These are phyloP conservation scores for Drosophila ironensis DNA, from an alignment of 1,140 invertebrate genomes.

Conservation along the genomic window DNA sequence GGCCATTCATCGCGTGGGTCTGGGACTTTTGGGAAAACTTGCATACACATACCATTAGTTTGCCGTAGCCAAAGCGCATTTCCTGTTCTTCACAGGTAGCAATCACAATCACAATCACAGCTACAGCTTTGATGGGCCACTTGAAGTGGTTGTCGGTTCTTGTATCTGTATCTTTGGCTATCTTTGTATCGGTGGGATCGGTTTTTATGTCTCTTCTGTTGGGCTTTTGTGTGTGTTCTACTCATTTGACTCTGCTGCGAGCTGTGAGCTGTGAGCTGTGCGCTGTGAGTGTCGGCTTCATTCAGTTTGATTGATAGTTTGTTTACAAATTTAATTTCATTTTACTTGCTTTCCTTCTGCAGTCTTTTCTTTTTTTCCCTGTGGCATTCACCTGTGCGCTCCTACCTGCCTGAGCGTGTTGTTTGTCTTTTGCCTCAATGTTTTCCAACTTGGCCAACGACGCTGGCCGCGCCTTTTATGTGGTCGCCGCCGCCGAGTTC, in stretches of 20 bases:
- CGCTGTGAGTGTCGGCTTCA: constrained; percentile 28
- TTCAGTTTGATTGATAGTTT: constrained; percentile 73
- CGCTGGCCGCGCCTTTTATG: constrained; percentile 50
- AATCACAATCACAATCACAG: constrained; percentile 32
- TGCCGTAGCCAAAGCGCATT: constrained; percentile 54
- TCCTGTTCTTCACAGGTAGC: constrained; percentile 56
- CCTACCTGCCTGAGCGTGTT: background rate
- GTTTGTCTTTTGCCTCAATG: constrained; percentile 30
- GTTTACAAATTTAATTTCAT: constrained; percentile 70
- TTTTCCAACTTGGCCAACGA: constrained; percentile 19
- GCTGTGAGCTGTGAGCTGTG: background rate
- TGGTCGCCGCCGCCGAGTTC: constrained; percentile 6
- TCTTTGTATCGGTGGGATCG: constrained; percentile 14
- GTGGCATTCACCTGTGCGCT: constrained; percentile 43
- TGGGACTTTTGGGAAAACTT: constrained; percentile 29
- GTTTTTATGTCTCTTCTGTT: constrained; percentile 20
- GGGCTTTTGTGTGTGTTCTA: constrained; percentile 24
- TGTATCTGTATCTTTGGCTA: constrained; percentile 9
- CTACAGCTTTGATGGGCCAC: constrained; percentile 40
- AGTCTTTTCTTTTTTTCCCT: constrained; percentile 6
- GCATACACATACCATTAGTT: constrained; percentile 42
- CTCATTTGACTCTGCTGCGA: constrained; percentile 20
- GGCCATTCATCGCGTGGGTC: constrained; percentile 50
- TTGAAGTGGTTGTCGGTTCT: constrained; percentile 30
- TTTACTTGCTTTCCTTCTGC: constrained; percentile 40